Evolutionary conservation across 2,797 vertebrate species (phyloP), one percentile per base, ranked within the genome.

Genomic region (Hippoglossus hippoglossus): DNA sequence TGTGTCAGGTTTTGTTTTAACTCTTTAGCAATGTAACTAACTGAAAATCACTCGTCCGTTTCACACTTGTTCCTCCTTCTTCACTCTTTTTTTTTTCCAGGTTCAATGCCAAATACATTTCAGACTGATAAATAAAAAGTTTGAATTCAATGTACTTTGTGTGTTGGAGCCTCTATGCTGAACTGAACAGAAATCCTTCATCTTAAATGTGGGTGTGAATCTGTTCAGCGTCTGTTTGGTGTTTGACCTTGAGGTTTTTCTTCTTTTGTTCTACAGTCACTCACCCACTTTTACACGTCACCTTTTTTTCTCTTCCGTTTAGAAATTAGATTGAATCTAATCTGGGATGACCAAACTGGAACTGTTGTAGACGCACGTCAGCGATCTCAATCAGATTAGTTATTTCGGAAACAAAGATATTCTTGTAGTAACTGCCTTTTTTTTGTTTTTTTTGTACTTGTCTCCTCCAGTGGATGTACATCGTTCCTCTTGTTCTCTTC

Each of bases 401-500:
- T 12, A 1, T 5, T 10, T 28, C 1, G 0, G 0, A 75, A 68
- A 46, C 1, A 44, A 18, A 47, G 11, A 36, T 22, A 1, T 16
- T 1, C 0, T 53, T 4, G 2, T 53, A 57, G 73, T 81, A 5
- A 74, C 8, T 3, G 24, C 0, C 0, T 21, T 16, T 18, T 5
- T 6, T 18, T 5, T 11, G 24, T n/a, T 10, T 2, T 7, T 16
- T 71, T 1, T 16, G 70, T 19, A 26, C 36, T 25, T 47, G 9
- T 72, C 44, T 25, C 73, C 52, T 69, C 5, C 92, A 98, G 97
- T 98, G 97, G 97, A 98, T 98, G 97, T 98, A 98, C 93, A 98
- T 98, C 54, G 95, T 98, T 49, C 97, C 97, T 7, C 95, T 98
- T 0, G 96, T 98, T 72, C 96, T 98, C 63, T 98, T 98, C 91